A percentile compares a stretch with the other conserved stretches of the same genome.
phyloP scores from a whole-genome alignment of 92 coral and sea anemone genomes.

The Galaxea fascicularis region DNA sequence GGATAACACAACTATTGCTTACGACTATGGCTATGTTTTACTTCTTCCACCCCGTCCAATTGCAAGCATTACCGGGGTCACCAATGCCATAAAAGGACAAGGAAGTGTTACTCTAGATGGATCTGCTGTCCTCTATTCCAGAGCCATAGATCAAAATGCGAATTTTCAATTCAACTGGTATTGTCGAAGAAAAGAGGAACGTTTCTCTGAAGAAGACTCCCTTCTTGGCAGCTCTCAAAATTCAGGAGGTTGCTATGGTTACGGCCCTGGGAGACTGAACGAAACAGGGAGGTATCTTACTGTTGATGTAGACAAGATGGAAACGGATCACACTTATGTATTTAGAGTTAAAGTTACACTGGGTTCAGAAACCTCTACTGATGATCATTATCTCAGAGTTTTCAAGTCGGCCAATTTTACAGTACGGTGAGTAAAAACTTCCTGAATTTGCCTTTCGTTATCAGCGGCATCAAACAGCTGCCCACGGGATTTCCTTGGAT shows the following conservation, averaged over 20 bases:
- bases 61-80: slow-evolving; percentile 25
- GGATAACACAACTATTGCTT: slow-evolving; percentile 9
- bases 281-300: neutral
- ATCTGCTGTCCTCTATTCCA: slow-evolving; percentile 21
- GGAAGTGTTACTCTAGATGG: slow-evolving; percentile 29
- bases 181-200: slow-evolving; percentile 40
- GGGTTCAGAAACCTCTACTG: slow-evolving; percentile 33
- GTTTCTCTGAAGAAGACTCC: slow-evolving; percentile 20
- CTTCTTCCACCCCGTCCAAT: slow-evolving; percentile 29
- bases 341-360: neutral
- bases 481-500: neutral
- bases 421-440: slow-evolving; percentile 45
- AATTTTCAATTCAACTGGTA: slow-evolving; percentile 38
- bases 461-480: neutral
- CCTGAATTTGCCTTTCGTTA: neutral
- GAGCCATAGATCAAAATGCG: neutral
- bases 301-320: slow-evolving; percentile 23
- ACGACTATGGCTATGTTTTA: slow-evolving; percentile 42
- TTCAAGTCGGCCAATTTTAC: slow-evolving; percentile 52
- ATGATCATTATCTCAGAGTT: slow-evolving; percentile 51
- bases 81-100: slow-evolving; percentile 33
- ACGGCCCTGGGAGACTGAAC: slow-evolving; percentile 55
- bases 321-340: neutral
- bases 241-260: slow-evolving; percentile 56
- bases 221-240: neutral